Base-by-base conservation (phyloP, 2,113 vertebrate species). In the Seriola quinqueradiata region DNA sequence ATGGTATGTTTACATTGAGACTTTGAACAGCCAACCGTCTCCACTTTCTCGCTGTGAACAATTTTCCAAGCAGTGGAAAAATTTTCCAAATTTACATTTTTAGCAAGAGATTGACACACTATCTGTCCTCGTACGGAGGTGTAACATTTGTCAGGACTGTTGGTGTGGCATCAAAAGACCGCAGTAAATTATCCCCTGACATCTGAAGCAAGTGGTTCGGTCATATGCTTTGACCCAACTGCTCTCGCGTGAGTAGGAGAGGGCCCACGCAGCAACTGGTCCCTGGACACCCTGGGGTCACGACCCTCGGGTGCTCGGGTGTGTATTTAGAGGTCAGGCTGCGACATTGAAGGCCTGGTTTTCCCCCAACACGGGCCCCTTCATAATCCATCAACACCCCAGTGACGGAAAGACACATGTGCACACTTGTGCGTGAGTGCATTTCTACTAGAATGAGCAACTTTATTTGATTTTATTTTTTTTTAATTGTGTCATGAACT, bases 241-340 rank as follows among this genome's bases (percentile, higher is more conserved):
- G 59, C 34, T 19, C 46, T 58, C 55, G n/a, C 5, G 21, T 32
- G 59, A 76, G 64, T 0, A 57, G 64, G 64, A 87, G 60, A 72
- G 74, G 70, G 19, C 82, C 77, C 54, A 61, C 17, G 28, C 71
- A 79, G 74, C 93, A 94, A 88, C 93, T 94, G 93, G 80, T 85
- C 85, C 83, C 79, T 25, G 50, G 66, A 79, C 64, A 40, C 60
- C 74, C 52, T 0, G n/a, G 55, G 83, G 81, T 86, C 85, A 70
- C 2, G 71, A 86, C 83, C 84, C 55, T 61, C 17, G n/a, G 68
- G 70, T 46, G 50, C 70, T 68, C 16, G 46, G 73, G 72, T 88
- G 85, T 79, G 77, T 77, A 70, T 85, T 92, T 82, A 86, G 74
- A 70, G 77, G 76, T 81, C 60, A 79, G 32, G 50, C 71, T 64